Percentiles rank a stretch among this genome's conserved stretches.
Evolutionary conservation across 2,113 vertebrate genomes (phyloP).

Genomic region (Sphyrna mokarran): DNA sequence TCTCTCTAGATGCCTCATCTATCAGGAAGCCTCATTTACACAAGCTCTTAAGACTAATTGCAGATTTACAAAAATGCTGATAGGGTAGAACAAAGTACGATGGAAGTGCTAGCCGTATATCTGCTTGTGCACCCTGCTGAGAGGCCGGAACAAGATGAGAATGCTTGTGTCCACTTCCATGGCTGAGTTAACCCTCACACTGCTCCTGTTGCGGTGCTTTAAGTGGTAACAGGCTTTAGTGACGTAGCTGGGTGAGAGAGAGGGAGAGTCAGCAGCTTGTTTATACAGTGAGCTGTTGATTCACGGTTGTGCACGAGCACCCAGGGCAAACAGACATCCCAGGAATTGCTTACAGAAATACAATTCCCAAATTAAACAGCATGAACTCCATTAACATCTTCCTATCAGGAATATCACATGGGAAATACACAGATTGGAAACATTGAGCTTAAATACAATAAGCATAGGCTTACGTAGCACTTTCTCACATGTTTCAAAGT

Average conservation of each 20-base stretch:
- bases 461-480: neutral
- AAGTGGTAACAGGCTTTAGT: neutral
- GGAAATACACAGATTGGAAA: neutral
- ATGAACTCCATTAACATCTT: neutral
- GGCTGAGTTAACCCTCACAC: neutral
- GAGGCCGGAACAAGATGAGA: slow-evolving; percentile 83
- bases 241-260: no score
- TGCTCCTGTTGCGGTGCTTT: neutral
- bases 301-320: neutral
- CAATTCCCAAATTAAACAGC: neutral
- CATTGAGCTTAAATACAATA: neutral
- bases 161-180: slow-evolving; percentile 56
- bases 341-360: neutral
- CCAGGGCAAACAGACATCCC: neutral
- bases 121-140: slow-evolving; percentile 95
- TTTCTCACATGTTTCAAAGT: neutral
- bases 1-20: slow-evolving; percentile 91
- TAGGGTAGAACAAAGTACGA: slow-evolving; percentile 81
- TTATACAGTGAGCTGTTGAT: neutral
- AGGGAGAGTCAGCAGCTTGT: no score
- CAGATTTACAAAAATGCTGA: slow-evolving; percentile 99
- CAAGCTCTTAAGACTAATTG: slow-evolving; percentile 99
- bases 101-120: slow-evolving; percentile 91
- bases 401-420: neutral
- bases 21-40: slow-evolving; percentile 99